These are phyloP conservation scores for Sebastes trivittatus DNA, from an alignment of 2,797 vertebrate genomes.

Conservation along the genomic window DNA sequence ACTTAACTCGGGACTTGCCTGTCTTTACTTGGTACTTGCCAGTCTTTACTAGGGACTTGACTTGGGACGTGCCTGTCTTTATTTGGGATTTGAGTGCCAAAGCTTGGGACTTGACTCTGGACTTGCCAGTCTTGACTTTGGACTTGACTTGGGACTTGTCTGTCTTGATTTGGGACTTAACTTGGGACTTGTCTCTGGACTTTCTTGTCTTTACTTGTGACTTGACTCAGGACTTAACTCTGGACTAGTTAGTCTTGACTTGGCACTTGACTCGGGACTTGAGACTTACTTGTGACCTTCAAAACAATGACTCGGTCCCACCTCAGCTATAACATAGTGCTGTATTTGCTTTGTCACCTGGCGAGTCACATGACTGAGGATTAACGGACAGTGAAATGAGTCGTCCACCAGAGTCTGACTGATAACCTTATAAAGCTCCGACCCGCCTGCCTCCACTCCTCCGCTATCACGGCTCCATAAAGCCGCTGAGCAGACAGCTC, in stretches of 20 bases:
- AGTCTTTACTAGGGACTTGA: too few species aligned
- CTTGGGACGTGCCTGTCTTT: too few species aligned
- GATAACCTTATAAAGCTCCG: neutral
- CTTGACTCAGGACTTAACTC: too few species aligned
- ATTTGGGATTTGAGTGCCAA: too few species aligned
- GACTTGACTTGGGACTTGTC: too few species aligned
- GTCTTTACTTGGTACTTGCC: neutral
- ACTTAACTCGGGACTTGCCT: neutral
- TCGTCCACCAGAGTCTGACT: neutral
- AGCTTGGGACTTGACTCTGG: neutral
- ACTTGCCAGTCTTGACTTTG: too few species aligned
- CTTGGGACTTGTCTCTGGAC: neutral
- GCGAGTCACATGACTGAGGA: neutral
- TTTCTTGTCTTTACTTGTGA: too few species aligned
- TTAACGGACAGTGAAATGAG: slow-evolving; percentile 22
- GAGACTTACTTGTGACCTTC: too few species aligned
- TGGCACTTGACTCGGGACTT: neutral
- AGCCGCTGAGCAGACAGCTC: slow-evolving; percentile 22
- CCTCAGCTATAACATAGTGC: neutral
- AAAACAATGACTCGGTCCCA: neutral
- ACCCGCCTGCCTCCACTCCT: neutral
- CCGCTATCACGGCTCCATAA: neutral
- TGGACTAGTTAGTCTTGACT: neutral
- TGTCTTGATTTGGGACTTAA: too few species aligned
- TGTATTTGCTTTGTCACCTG: neutral